Conservation (phyloP, 2,888 invertebrate genomes). For the Thalpophila matura region DNA sequence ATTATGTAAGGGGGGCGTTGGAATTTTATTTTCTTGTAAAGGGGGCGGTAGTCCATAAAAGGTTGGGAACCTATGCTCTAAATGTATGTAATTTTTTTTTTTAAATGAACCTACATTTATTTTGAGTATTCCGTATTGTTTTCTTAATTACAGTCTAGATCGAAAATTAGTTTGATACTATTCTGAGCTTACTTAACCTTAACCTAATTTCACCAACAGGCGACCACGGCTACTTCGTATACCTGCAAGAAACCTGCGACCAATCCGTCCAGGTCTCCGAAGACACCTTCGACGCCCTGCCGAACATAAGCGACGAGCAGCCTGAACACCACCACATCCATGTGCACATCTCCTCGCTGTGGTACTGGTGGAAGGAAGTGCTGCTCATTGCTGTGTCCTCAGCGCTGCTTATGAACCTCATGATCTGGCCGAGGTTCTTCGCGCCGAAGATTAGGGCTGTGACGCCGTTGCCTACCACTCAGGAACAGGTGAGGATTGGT, state of each 20-base stretch:
- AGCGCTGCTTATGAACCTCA: constrained; percentile 93
- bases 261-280: constrained; percentile 82
- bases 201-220: constrained; percentile 76
- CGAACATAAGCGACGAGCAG: constrained; percentile 82
- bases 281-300: constrained; percentile 69
- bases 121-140: too few relatives aligned
- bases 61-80: too few relatives aligned
- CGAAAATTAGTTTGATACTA: too few relatives aligned
- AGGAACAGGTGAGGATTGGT: constrained; percentile 77
- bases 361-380: constrained; percentile 95
- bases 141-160: too few relatives aligned
- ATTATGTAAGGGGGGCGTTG: too few relatives aligned
- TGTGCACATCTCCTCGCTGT: constrained; percentile 93
- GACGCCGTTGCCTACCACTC: constrained; percentile 74
- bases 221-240: constrained; percentile 94
- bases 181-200: too few relatives aligned
- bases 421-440: constrained; percentile 90
- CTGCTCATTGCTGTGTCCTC: constrained; percentile 94
- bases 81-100: too few relatives aligned
- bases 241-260: constrained; percentile 90
- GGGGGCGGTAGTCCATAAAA: too few relatives aligned
- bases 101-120: too few relatives aligned
- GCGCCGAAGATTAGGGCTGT: constrained; percentile 72
- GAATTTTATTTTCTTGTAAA: too few relatives aligned
- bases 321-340: constrained; percentile 92